A percentile compares a stretch with the other conserved stretches of the same genome.
These are phyloP conservation scores for Stramonita haemastoma DNA, from an alignment of 2,888 invertebrate species.

Conservation along the genomic window DNA sequence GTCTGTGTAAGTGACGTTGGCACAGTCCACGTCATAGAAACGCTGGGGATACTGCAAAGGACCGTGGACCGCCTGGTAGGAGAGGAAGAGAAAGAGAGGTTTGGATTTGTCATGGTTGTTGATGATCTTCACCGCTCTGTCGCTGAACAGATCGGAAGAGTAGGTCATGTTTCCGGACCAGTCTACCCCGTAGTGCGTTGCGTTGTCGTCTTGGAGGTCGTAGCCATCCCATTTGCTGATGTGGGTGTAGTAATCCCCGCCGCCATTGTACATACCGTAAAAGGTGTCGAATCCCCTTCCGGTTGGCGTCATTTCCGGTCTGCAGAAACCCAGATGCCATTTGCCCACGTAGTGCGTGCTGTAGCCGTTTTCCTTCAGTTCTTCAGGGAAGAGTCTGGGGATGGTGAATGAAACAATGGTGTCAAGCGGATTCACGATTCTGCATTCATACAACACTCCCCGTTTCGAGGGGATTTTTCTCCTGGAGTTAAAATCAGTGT, in stretches of 20 bases:
- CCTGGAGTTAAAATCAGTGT: too few species aligned
- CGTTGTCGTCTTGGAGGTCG: conserved; percentile 1
- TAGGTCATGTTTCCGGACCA: conserved; percentile 28
- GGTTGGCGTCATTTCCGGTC: background rate
- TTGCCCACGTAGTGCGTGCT: background rate
- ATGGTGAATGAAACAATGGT: too few species aligned
- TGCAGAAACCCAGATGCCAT: conserved; percentile 9
- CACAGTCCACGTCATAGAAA: conserved; percentile 31
- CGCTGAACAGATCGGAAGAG: conserved; percentile 16
- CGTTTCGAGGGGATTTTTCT: too few species aligned
- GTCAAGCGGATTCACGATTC: too few species aligned
- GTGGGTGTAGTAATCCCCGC: conserved; percentile 29
- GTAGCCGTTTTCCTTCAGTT: background rate
- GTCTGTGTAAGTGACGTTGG: background rate
- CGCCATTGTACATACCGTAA: conserved; percentile 19
- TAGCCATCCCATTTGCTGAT: conserved; percentile 20
- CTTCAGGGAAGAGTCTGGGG: background rate
- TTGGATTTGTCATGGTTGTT: background rate
- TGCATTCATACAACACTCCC: too few species aligned
- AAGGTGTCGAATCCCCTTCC: background rate
- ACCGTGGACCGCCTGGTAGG: conserved; percentile 57
- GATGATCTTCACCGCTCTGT: conserved; percentile 17
- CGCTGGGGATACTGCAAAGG: conserved; percentile 53
- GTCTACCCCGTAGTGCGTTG: background rate
- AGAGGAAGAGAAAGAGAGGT: conserved; percentile 58